Evolutionary conservation across 2,797 vertebrate species (phyloP), one percentile per base, ranked within the genome.

Genomic region (Leptodactylus fallax): DNA sequence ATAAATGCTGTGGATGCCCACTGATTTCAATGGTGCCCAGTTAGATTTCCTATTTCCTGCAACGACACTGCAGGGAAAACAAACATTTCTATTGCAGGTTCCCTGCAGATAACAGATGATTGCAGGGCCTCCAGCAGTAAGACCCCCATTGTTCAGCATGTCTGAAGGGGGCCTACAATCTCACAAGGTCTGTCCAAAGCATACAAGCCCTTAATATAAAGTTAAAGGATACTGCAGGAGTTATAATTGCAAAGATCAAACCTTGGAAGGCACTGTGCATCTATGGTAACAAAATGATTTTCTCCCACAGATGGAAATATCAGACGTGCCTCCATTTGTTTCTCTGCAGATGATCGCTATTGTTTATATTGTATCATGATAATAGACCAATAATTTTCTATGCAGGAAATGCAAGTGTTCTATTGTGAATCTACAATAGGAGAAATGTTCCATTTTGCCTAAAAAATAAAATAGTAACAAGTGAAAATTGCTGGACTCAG

Each of bases 341-440:
- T 12, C 69, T 72, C 71, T 49, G 45, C 71, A 74, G 71, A n/a
- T 49, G 19, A 74, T 74, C 71, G 12, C 45, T 74, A 11, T 74
- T 49, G 17, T 74, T 74, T 49, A 74, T 8, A 21, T 74, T 74
- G 45, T 74, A 19, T 74, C 71, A 49, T 49, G 45, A n/a, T 74
- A 74, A 74, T 74, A 74, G 11, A 12, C 45, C 71, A 74, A 74
- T 74, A 1, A 74, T 74, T 49, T 74, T 74, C 45, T n/a, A 74
- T 74, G 69, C 36, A 49, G 45, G 71, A 74, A 74, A 74, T 72
- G 36, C 69, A 72, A 72, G 7, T 72, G 16, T 72, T 72, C 69
- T 72, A 10, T 72, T 72, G 71, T 74, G 45, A 49, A 49, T 21
- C 9, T 6, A 74, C 0, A 49, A 49, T 21, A 47, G 19, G 19